Conservation (phyloP, 2,797 vertebrate species). For the Peromyscus eremicus region DNA sequence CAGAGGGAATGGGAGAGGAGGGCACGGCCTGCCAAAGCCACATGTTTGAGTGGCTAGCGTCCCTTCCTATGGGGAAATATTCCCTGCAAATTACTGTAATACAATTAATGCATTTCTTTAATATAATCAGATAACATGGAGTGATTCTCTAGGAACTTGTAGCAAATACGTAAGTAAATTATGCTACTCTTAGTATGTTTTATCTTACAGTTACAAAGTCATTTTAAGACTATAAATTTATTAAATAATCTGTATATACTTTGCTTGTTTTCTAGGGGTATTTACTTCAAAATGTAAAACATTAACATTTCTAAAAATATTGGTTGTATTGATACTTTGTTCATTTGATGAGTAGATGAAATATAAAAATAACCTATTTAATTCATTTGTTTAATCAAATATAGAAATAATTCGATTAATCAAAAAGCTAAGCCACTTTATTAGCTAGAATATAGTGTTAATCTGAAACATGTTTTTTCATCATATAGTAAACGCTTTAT, state of each 20-base stretch:
- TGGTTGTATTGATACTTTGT: constrained; percentile 14
- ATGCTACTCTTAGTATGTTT: background rate
- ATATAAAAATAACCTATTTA: background rate
- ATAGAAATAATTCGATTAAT: constrained; percentile 32
- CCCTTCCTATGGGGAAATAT: background rate
- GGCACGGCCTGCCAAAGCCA: no score
- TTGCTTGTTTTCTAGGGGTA: constrained; percentile 50
- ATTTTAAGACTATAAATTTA: constrained; percentile 6
- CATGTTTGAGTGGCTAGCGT: no score
- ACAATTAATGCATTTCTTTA: background rate
- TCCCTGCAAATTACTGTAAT: background rate
- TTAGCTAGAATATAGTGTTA: background rate
- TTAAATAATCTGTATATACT: background rate
- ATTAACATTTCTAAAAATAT: constrained; percentile 18
- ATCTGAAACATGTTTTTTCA: background rate
- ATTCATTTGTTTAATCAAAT: constrained; percentile 5
- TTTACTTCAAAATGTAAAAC: constrained; percentile 33
- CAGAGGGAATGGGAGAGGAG: no score
- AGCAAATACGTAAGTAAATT: constrained; percentile 28
- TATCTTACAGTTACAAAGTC: constrained; percentile 26
- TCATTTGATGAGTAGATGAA: constrained; percentile 9
- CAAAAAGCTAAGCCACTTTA: constrained; percentile 1
- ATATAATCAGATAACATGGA: background rate
- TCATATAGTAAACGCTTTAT: background rate
- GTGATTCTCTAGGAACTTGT: background rate